Evolutionary conservation across 2,113 vertebrate genomes (phyloP), one percentile per base, ranked within the genome.

Genomic region (Leptobrachium ailaonicum): DNA sequence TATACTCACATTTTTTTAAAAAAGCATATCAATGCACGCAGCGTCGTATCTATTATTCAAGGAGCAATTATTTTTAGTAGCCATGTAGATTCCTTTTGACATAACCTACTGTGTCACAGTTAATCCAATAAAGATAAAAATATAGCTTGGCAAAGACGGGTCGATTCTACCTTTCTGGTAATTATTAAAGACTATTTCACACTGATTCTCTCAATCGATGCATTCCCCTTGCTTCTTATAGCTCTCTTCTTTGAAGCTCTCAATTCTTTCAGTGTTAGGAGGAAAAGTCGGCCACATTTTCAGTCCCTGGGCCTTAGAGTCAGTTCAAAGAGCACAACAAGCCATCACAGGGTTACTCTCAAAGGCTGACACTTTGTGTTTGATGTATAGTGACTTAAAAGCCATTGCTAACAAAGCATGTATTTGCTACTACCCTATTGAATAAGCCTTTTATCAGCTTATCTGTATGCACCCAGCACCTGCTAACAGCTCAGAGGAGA

Each of bases 71-170:
- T 89, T 94, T 92, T 93, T 92, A 92, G 91, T 91, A 92, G 92
- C 93, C 89, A 92, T 93, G 88, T 89, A 92, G 90, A 92, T 92
- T 93, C 89, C 87, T 89, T 95, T 92, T 92, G 90, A 93, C 92
- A 93, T 92, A 93, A 93, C 92, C 90, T 93, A 92, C 90, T 90
- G 89, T 93, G 91, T 92, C 91, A 92, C 89, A 90, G 89, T 90
- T 93, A 94, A 94, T 93, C 91, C 92, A 94, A 93, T 92, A 92
- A 94, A 92, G 89, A 91, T 92, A 92, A 94, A 93, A 92, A 93
- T 91, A 88, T 91, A 89, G 88, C 88, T 87, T 90, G 89, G 87
- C 92, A 92, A 93, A 93, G 85, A 92, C 87, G 82, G 91, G 89
- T 90, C 88, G 47, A 92, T 92, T 92, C 85, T 85, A 91, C 87